These are phyloP conservation scores for Pholis gunnellus DNA, from an alignment of 2,113 vertebrate species.

Conservation along the genomic window DNA sequence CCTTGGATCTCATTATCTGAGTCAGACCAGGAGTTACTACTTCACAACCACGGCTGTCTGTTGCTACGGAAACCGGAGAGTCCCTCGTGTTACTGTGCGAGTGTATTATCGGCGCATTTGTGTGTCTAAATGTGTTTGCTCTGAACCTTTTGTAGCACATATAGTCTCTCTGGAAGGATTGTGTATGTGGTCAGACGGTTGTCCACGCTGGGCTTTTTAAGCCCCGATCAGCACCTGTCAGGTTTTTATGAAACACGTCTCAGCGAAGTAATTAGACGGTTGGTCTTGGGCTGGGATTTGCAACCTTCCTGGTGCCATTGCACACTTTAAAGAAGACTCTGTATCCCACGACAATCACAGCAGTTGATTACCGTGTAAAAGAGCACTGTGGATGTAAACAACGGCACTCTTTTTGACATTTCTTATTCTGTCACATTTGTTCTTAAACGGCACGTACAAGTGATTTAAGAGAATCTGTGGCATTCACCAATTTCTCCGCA, in stretches of 20 bases:
- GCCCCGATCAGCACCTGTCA: slow-evolving; percentile 7
- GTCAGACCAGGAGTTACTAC: slow-evolving; percentile 42
- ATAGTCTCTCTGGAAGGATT: background rate
- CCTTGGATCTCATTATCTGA: slow-evolving; percentile 55
- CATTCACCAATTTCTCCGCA: background rate
- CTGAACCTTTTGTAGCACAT: slow-evolving; percentile 17
- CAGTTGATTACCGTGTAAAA: slow-evolving; percentile 8
- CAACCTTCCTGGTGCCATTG: slow-evolving; percentile 7
- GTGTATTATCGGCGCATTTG: slow-evolving; percentile 12
- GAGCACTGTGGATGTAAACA: background rate
- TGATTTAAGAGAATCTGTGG: background rate
- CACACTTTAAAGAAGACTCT: slow-evolving; percentile 1
- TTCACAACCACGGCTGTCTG: slow-evolving; percentile 51
- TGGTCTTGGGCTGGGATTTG: slow-evolving; percentile 32
- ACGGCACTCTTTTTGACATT: background rate
- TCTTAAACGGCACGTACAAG: background rate
- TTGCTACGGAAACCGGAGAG: slow-evolving; percentile 57
- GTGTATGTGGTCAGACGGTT: background rate
- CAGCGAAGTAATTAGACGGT: slow-evolving; percentile 43
- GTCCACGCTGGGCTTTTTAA: slow-evolving; percentile 29
- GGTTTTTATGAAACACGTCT: slow-evolving; percentile 44
- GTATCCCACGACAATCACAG: slow-evolving; percentile 12
- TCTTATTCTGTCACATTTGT: background rate
- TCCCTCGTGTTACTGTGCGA: slow-evolving; percentile 28
- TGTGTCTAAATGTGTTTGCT: slow-evolving; percentile 42